Evolutionary conservation across 2,797 vertebrate genomes (phyloP).

Genomic region (Helostoma temminkii): DNA sequence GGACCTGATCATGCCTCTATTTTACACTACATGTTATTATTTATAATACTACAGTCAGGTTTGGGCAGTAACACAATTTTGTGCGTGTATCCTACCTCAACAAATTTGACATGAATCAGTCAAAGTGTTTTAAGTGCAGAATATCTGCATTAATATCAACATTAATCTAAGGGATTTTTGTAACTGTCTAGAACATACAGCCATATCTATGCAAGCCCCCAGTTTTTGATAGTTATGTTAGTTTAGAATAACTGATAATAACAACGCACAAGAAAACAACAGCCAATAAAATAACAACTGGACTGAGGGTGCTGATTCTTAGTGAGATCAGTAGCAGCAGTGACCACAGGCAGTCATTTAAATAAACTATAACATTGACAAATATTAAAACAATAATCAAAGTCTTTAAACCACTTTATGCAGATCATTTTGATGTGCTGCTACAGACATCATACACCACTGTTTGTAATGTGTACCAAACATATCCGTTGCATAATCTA

Average conservation of each 20-base stretch:
- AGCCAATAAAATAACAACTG: too few relatives aligned
- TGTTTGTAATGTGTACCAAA: background rate
- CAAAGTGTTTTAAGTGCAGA: too few relatives aligned
- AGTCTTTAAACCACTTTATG: background rate
- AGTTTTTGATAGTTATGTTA: background rate
- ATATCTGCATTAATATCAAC: too few relatives aligned
- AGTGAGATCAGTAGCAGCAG: background rate
- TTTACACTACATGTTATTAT: conserved; percentile 26
- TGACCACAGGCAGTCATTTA: background rate
- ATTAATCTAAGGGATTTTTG: too few relatives aligned
- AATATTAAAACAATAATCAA: background rate
- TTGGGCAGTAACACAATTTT: too few relatives aligned
- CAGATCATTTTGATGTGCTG: background rate
- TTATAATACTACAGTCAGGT: conserved; percentile 8
- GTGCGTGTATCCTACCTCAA: too few relatives aligned
- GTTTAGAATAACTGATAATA: background rate
- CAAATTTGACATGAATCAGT: too few relatives aligned
- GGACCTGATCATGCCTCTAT: conserved; percentile 21
- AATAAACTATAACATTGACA: background rate
- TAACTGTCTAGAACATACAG: too few relatives aligned
- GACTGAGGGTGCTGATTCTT: background rate
- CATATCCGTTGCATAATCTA: background rate
- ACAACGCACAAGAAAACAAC: background rate
- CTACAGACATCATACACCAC: background rate
- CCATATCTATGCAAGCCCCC: too few relatives aligned